Evolutionary conservation across 2,888 invertebrate species (phyloP), one percentile per base, ranked within the genome.

Genomic region (Caenorhabditis drosophilae): DNA sequence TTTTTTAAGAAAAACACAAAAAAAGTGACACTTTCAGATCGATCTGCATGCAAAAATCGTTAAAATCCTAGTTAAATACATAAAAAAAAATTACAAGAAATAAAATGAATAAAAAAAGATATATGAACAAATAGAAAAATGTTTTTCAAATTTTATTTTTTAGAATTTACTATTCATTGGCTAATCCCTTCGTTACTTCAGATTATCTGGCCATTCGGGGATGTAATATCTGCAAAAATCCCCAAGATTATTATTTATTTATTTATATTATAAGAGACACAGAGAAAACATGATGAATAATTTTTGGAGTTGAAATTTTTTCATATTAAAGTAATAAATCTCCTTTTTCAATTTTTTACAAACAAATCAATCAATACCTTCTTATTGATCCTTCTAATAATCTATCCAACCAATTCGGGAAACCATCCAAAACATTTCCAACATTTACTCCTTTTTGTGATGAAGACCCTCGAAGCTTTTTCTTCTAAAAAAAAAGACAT

Each of bases 401-500:
- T 23, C 94, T 89, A 85, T 98, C 97, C 82, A 98, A 86, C 97
- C 97, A 98, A 86, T 92, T 92, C 53, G 92, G 90, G 54, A 98
- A 88, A 0, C 93, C 94, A 83, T 94, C 93, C 52, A 96, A 86
- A 38, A 95, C 88, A 80, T 91, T 90, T 78, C 70, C 70, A 16
- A 67, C 60, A 36, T 64, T 70, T 1, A 73, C 46, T n/a, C 54
- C 49, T 25, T 54, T 34, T 31, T 57, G 59, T 2, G 64, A 53
- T 15, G 57, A 61, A n/a, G 57, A 57, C 34, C 60, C 48, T 35
- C 62, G 67, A 38, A 70, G 36, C 49, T 58, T 59, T 46, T 63
- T 61, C 27, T 62, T 58, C 55, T 64, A 44, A 47, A 58, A 51
- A 38, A 50, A 22, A n/a, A n/a, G n/a, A n/a, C n/a, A n/a, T n/a